Evolutionary conservation across 2,797 vertebrate genomes (phyloP), one percentile per base, ranked within the genome.

Genomic region (Brachymystax lenok): DNA sequence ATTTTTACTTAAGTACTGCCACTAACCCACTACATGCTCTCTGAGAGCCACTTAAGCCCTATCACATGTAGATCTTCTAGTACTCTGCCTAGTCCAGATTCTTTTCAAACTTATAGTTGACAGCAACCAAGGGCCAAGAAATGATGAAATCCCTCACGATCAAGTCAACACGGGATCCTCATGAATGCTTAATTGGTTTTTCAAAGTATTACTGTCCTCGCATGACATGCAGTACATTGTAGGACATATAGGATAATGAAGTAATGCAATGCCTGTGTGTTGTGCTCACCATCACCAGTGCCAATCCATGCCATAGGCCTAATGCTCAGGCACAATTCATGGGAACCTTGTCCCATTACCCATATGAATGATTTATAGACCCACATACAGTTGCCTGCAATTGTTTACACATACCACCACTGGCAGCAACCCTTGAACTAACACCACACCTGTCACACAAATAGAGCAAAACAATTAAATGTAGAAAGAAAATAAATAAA

Each of bases 331-430:
- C 54, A 63, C 12, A 33, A 33, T 71, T 80, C 50, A 80, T 56
- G 10, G 10, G 40, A 46, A 51, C 74, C 64, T 77, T 77, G 56
- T 63, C 76, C 76, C 79, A 80, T 82, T 82, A 70, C 27, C 69
- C 6, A 33, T 51, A 80, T 88, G 76, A 83, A 91, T 90, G 82
- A 89, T 90, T 88, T 84, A 91, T 83, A 86, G 84, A 83, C 83
- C 81, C 80, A 86, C 69, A 87, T 74, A 19, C 16, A 54, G 46
- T 77, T 77, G 71, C 2, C 3, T 28, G 70, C 68, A 78, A 73
- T 82, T 77, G 77, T 67, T 67, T 72, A 59, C 85, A 84, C 56
- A 81, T 40, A 72, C 5, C 24, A 71, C 50, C 10, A 46, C 40
- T 3, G 40, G 40, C 40, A 46, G 40, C 40, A 46, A 13, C 67